Percentiles rank a stretch among this genome's conserved stretches.
Evolutionary conservation across 2,113 vertebrate species (phyloP).

Genomic region (Columbina picui): DNA sequence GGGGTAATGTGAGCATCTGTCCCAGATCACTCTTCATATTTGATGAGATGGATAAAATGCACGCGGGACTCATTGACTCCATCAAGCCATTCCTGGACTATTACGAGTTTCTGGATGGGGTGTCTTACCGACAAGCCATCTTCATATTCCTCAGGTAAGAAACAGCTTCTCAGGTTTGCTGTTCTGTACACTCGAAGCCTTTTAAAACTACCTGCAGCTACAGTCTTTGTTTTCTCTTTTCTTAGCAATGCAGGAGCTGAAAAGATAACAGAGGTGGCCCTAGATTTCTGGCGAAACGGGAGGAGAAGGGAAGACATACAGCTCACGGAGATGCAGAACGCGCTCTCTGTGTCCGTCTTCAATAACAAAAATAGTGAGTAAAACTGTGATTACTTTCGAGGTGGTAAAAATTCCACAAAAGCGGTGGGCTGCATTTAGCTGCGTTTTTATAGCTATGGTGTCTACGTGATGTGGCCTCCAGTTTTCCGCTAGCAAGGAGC

Average conservation of each 20-base stretch:
- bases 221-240: neutral
- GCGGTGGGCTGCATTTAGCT: neutral
- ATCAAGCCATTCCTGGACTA: constrained; percentile 96
- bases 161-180: accelerated
- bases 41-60: constrained; percentile 98
- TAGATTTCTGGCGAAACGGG: constrained; percentile 89
- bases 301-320: constrained; percentile 84
- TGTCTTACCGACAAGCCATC: constrained; percentile 91
- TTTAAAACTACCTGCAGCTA: neutral
- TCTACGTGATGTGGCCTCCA: neutral
- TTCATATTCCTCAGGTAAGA: constrained; percentile 96
- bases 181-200: neutral
- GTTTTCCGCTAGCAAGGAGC: neutral
- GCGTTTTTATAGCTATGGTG: neutral
- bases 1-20: constrained; percentile 88
- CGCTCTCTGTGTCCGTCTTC: constrained; percentile 85
- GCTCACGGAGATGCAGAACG: constrained; percentile 83
- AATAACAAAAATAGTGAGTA: constrained; percentile 93
- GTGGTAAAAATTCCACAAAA: neutral
- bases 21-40: constrained; percentile 92
- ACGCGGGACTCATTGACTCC: constrained; percentile 88
- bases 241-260: constrained; percentile 91
- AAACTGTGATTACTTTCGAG: neutral
- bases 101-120: constrained; percentile 86
- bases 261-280: constrained; percentile 82